Base-by-base conservation (phyloP, 2,113 vertebrate genomes). In the Carollia perspicillata region DNA sequence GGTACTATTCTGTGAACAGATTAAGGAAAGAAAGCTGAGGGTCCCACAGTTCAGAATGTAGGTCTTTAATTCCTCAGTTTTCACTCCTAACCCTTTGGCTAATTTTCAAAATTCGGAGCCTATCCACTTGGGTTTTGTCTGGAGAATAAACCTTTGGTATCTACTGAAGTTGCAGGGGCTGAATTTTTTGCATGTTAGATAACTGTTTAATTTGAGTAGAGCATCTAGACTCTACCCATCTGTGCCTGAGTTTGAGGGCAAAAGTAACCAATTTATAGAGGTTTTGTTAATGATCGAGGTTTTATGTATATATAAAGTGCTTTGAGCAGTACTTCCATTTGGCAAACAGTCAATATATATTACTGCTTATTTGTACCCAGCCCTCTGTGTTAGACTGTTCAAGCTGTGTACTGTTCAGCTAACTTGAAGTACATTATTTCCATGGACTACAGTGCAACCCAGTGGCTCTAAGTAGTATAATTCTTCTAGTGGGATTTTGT, bases 401-500 rank as follows among this genome's bases (percentile, higher is more conserved):
- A 63, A 51, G 22, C 11, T 3, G 6, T 66, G 40, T 6, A 28
- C 53, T 51, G 2, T 84, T 89, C 65, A 68, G 1, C 84, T 88
- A 58, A 86, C 37, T 65, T 33, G 16, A 55, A 84, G 17, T 71
- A 17, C 30, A 1, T 51, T 51, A 51, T 71, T 84, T 42, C 17
- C 35, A 11, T 44, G 53, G 84, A 83, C 58, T 86, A 74, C 80
- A 93, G 53, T 93, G 72, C 86, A 90, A 55, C 44, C 80, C 72
- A 95, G 86, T 90, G 95, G 60, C 85, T 89, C 42, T 71, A 35
- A 83, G 42, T 81, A 88, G 90, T 91, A 91, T 81, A 83, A 93
- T 92, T 79, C 71, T 88, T 72, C 30, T 66, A 65, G 44, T 84
- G 63, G 22, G 14, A 47, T 89, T 95, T 83, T 89, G 26, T 47